Conservation (phyloP, 2,888 invertebrate genomes). For the Notocelia uddmanniana region DNA sequence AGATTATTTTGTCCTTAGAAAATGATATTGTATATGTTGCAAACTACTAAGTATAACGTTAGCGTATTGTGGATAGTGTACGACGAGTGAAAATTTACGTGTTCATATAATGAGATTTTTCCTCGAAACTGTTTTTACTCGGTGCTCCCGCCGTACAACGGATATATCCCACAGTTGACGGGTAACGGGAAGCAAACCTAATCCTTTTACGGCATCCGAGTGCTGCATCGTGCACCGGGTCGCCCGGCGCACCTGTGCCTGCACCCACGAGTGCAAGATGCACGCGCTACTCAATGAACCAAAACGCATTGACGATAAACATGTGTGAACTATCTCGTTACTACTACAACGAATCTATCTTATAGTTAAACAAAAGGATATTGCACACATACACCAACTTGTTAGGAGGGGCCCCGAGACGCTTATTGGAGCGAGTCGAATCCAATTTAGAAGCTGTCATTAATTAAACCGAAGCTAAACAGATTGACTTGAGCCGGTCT, state of each 20-base stretch:
- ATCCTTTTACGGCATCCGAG: conserved; percentile 77
- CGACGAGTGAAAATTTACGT: not conserved
- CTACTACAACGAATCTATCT: conserved; percentile 51
- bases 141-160: conserved; percentile 68
- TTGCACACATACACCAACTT: conserved; percentile 53
- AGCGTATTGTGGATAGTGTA: too few relatives aligned
- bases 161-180: conserved; percentile 63
- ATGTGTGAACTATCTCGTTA: conserved; percentile 52
- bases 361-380: conserved; percentile 57
- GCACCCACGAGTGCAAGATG: conserved; percentile 50
- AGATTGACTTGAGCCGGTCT: conserved; percentile 52
- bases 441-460: conserved; percentile 73
- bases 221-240: conserved; percentile 49
- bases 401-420: conserved; percentile 54
- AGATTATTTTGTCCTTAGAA: not conserved
- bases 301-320: conserved; percentile 44
- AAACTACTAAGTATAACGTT: too few relatives aligned
- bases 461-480: conserved; percentile 68
- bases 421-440: conserved; percentile 72
- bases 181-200: conserved; percentile 76
- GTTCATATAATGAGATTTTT: conserved; percentile 16
- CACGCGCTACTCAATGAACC: conserved; percentile 57
- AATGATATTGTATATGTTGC: too few relatives aligned
- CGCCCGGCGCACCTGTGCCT: conserved; percentile 53
- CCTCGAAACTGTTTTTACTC: conserved; percentile 47